These are phyloP conservation scores for Tetragonula clypearis DNA, from an alignment of 1,140 invertebrate species.

Conservation along the genomic window DNA sequence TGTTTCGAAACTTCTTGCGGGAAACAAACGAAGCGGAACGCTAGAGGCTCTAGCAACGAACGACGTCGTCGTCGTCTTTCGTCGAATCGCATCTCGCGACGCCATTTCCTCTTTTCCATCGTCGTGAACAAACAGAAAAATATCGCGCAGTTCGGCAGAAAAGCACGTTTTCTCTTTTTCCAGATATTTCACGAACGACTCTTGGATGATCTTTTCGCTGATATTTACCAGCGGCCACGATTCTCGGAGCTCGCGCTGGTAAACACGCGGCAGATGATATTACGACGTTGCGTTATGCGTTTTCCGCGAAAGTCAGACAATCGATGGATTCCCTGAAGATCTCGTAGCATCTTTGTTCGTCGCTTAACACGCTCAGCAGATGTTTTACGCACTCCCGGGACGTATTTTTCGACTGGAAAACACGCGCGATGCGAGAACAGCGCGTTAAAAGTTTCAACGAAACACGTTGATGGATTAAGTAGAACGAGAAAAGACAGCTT, in stretches of 20 bases:
- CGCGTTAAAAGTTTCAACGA: not conserved
- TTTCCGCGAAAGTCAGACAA: slow-evolving; percentile 24
- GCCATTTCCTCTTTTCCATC: too few species aligned
- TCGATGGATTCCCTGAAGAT: slow-evolving; percentile 32
- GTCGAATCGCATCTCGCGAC: too few species aligned
- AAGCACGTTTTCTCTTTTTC: not conserved
- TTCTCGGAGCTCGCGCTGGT: slow-evolving; percentile 23
- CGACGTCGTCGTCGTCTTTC: too few species aligned
- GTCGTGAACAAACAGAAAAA: too few species aligned
- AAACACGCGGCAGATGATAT: slow-evolving; percentile 29
- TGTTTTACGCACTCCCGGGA: too few species aligned
- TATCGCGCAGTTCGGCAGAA: too few species aligned
- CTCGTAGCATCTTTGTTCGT: slow-evolving; percentile 1
- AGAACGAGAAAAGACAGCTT: too few species aligned
- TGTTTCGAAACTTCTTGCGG: slow-evolving; percentile 15
- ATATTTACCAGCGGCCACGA: not conserved
- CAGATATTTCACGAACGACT: not conserved
- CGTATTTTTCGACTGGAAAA: not conserved
- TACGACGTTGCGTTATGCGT: not conserved
- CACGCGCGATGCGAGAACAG: not conserved
- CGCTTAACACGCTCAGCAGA: not conserved
- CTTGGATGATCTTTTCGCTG: not conserved
- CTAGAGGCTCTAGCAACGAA: too few species aligned
- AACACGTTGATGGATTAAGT: not conserved
- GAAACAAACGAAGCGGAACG: not conserved